Percentiles rank a stretch among this genome's conserved stretches.
These are phyloP conservation scores for Miltochrista miniata DNA, from an alignment of 2,888 invertebrate species.

Conservation along the genomic window DNA sequence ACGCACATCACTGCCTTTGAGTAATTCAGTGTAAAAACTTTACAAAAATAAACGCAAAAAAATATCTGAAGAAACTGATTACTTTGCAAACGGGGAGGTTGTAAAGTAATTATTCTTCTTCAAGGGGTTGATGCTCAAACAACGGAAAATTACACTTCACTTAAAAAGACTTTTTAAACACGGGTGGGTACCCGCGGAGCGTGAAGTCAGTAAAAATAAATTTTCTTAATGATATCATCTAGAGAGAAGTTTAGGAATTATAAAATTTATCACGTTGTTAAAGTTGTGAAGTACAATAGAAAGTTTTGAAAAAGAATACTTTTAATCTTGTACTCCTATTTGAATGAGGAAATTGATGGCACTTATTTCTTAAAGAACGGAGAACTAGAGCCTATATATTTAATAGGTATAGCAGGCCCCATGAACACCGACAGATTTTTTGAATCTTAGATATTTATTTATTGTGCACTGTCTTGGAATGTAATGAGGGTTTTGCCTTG, in stretches of 20 bases:
- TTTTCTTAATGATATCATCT: slow-evolving; percentile 1
- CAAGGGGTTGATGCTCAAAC: not conserved
- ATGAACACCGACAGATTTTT: too few species aligned
- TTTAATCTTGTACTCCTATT: not conserved
- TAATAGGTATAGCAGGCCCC: too few species aligned
- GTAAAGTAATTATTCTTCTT: not conserved
- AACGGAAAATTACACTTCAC: not conserved
- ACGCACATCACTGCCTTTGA: not conserved
- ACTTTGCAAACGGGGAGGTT: slow-evolving; percentile 4
- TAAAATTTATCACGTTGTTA: not conserved
- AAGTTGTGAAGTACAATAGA: not conserved
- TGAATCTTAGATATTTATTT: too few species aligned
- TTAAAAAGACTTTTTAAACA: not conserved
- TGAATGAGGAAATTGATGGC: too few species aligned
- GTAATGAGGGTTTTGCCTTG: too few species aligned
- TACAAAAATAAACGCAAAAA: not conserved
- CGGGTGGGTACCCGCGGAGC: not conserved
- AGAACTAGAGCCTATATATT: too few species aligned
- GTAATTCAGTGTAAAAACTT: not conserved
- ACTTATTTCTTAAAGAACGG: too few species aligned
- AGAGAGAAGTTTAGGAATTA: not conserved
- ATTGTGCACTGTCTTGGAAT: too few species aligned
- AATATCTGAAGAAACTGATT: not conserved
- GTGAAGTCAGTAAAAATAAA: not conserved
- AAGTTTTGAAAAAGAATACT: not conserved